Conservation (phyloP, 2,113 vertebrate genomes). For the Corythaixoides concolor region DNA sequence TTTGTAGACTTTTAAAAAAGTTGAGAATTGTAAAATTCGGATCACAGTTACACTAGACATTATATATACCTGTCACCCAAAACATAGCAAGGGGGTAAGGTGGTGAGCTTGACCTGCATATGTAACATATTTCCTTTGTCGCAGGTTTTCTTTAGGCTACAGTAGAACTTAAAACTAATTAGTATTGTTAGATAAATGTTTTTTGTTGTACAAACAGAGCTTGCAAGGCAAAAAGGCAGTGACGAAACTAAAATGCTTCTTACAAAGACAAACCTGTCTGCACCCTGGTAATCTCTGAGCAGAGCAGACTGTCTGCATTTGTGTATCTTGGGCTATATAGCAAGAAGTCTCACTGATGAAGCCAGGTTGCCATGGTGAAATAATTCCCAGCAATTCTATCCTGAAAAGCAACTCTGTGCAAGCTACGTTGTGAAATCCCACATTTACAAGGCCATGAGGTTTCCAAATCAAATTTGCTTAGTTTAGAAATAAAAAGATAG, state of each 20-base stretch:
- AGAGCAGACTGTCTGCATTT: not conserved
- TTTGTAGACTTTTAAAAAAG: not conserved
- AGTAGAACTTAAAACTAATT: not conserved
- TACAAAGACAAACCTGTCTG: not conserved
- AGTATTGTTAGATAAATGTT: not conserved
- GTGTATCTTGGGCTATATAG: not conserved
- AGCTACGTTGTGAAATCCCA: constrained; percentile 6
- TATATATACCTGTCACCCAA: not conserved
- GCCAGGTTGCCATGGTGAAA: constrained; percentile 54
- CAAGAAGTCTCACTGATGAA: not conserved
- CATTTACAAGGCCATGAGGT: not conserved
- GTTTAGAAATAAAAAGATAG: constrained; percentile 24
- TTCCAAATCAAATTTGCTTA: constrained; percentile 36
- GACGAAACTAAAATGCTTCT: not conserved
- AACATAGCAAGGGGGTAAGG: not conserved
- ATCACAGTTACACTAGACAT: not conserved
- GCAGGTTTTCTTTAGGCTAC: not conserved
- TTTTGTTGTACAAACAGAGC: not conserved
- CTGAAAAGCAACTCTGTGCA: constrained; percentile 48
- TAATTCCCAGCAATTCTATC: constrained; percentile 39
- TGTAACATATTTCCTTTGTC: not conserved
- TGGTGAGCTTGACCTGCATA: not conserved
- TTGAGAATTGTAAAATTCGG: not conserved
- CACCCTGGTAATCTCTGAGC: not conserved
- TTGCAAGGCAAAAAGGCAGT: not conserved